Evolutionary conservation across 2,113 vertebrate species (phyloP), one percentile per base, ranked within the genome.

Genomic region (Eclectus roratus): DNA sequence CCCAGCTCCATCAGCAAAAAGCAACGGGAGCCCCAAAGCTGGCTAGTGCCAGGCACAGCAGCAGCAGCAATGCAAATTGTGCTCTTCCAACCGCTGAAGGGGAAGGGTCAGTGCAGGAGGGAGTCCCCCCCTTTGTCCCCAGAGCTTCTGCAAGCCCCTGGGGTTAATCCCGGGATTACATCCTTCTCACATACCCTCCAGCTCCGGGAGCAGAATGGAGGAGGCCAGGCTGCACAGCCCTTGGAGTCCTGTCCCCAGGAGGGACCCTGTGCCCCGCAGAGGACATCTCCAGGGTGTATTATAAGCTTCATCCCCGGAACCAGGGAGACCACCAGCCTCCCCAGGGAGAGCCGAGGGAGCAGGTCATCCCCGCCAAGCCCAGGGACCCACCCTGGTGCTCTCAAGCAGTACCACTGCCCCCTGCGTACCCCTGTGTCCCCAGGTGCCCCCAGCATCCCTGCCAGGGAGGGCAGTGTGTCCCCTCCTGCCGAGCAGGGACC

Each of bases 101-200:
- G 28, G 46, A 86, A 58, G 31, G 41, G 31, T 64, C 55, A 77
- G 50, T 14, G 53, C 24, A 15, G 17, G 4, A 23, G 52, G 15
- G 16, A 58, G 12, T 17, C 29, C 31, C 33, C 35, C 13, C 19
- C 17, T 0, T 0, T 10, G 31, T 63, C 43, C 23, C 18, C 65
- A 46, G 56, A 79, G 28, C 12, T 31, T 5, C 35, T 43, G 29
- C 0, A 0, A 80, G 28, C 23, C 4, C 2, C 56, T 24, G 41
- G 33, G 35, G 11, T 44, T 79, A 61, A 56, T 50, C 21, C 70
- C 0, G 0, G 37, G 64, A 46, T 71, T 35, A 5, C 10, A 53
- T 33, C 31, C 49, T 60, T 65, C 53, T 73, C 76, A 55, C 3
- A 10, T 33, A 18, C 27, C 44, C 58, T 55, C 37, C 33, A 49